Percentiles rank a stretch among this genome's conserved stretches.
Evolutionary conservation across 30 jellyfish, hydroid and myxozoan genomes (phyloP).

Genomic region (Chrysaora quinquecirrha): DNA sequence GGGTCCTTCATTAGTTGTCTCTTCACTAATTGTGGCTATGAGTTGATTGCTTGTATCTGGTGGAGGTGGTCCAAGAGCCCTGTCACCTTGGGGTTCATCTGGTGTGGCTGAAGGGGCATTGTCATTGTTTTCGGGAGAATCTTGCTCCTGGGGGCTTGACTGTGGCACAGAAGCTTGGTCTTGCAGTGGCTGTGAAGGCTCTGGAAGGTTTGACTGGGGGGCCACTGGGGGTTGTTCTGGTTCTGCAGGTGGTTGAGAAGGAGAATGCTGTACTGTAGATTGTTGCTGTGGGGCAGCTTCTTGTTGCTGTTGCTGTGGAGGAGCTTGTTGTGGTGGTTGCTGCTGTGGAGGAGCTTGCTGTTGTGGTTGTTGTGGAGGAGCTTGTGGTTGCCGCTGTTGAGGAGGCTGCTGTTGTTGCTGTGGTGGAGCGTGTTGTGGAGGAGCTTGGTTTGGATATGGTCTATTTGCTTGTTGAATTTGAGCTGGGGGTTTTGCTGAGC

Average conservation of each 20-base stretch:
- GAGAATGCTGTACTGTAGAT: too few species aligned
- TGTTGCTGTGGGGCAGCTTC: constrained; percentile 4
- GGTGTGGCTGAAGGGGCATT: constrained; percentile 7
- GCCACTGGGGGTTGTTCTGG: too few species aligned
- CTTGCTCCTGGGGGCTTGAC: constrained; percentile 6
- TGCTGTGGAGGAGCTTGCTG: constrained; percentile 39
- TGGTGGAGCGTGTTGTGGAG: constrained; percentile 41
- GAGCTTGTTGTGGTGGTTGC: constrained; percentile 58
- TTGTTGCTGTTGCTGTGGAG: constrained; percentile 46
- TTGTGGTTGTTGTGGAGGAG: constrained; percentile 38
- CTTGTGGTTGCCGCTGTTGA: constrained; percentile 28
- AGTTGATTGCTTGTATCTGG: too few species aligned
- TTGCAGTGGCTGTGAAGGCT: constrained; percentile 34
- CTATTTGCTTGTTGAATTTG: neutral
- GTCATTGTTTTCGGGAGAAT: constrained; percentile 4
- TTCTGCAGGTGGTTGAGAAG: too few species aligned
- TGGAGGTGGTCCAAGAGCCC: too few species aligned
- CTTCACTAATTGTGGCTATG: neutral
- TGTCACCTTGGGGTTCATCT: neutral
- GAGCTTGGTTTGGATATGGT: neutral
- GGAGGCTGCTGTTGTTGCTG: constrained; percentile 52
- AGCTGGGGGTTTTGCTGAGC: constrained; percentile 30
- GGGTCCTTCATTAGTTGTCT: neutral
- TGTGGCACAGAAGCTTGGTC: constrained; percentile 5
- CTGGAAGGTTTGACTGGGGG: too few species aligned